Evolutionary conservation across 2,888 invertebrate species (phyloP), one percentile per base, ranked within the genome.

Genomic region (Stenichneumon culpator): DNA sequence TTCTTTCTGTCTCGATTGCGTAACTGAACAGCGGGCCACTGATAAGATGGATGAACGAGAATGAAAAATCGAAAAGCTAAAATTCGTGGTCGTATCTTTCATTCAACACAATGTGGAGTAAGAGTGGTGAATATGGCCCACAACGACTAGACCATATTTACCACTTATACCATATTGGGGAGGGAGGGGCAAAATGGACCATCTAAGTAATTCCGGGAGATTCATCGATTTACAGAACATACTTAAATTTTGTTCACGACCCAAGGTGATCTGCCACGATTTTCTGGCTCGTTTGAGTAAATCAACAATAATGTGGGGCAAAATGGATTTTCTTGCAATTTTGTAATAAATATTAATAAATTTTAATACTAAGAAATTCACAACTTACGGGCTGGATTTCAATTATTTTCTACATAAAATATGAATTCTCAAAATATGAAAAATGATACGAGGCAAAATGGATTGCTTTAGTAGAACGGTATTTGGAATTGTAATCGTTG

Each of bases 1-100:
- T 32, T 63, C 63, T 32, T 63, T 63, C 63, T 16, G 63, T n/a
- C 32, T 6, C 32, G n/a, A 63, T 54, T 19, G 52, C 52, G 16
- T 28, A 25, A 25, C 16, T 11, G 22, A 44, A 36, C 16, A 14
- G 54, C 39, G 67, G 19, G 39, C 19, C n/a, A 39, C 67, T 19
- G 39, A 67, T 19, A 9, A 39, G 39, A 36, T 19, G 19, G 36
- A 36, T 19, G 22, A 0, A 14, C 19, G 39, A 65, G 11, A 65
- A 36, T n/a, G 19, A 19, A 36, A 36, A 39, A 65, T 32, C 39
- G 9, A 32, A 65, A 32, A 65, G 3, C 9, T 36, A 1, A 36
- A 65, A 65, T 19, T 16, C n/a, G 65, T 19, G 16, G 16, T 65
- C 65, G 60, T 28, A 28, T 14, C 14, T 28, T 5, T 14, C 14